Evolutionary conservation across 2,113 vertebrate genomes (phyloP).

Genomic region (Rhadina sibilatrix): DNA sequence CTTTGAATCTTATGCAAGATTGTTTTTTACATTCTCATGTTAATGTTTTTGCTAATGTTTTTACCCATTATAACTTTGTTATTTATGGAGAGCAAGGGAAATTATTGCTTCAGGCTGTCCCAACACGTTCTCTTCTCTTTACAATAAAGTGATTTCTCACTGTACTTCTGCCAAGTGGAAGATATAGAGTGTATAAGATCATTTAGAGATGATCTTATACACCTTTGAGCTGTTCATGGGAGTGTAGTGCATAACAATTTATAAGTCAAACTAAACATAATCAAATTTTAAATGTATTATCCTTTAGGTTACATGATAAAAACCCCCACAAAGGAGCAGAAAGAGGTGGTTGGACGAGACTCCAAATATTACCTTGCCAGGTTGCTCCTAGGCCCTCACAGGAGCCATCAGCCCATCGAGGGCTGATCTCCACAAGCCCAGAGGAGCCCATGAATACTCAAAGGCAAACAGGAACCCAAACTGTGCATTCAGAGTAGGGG

Average conservation of each 20-base stretch:
- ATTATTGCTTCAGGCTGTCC: background rate
- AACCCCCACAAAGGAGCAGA: background rate
- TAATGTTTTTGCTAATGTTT: background rate
- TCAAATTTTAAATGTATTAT: background rate
- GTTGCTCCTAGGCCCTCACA: background rate
- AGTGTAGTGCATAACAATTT: background rate
- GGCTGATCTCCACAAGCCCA: background rate
- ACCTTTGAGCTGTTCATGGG: background rate
- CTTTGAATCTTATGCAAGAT: background rate
- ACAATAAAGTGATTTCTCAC: background rate
- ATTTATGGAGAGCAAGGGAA: background rate
- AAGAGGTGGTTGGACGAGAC: accelerated
- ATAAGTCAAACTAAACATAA: background rate
- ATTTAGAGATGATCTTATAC: background rate
- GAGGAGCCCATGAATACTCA: background rate
- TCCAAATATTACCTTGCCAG: background rate
- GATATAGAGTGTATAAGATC: background rate
- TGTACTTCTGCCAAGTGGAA: background rate
- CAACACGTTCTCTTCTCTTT: background rate
- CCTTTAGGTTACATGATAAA: background rate
- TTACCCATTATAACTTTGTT: background rate
- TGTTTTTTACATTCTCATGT: background rate
- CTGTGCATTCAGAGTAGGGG: background rate
- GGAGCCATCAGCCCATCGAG: background rate
- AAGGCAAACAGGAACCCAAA: background rate